Conservation (phyloP, 2,113 vertebrate genomes). For the Oxyura jamaicensis region DNA sequence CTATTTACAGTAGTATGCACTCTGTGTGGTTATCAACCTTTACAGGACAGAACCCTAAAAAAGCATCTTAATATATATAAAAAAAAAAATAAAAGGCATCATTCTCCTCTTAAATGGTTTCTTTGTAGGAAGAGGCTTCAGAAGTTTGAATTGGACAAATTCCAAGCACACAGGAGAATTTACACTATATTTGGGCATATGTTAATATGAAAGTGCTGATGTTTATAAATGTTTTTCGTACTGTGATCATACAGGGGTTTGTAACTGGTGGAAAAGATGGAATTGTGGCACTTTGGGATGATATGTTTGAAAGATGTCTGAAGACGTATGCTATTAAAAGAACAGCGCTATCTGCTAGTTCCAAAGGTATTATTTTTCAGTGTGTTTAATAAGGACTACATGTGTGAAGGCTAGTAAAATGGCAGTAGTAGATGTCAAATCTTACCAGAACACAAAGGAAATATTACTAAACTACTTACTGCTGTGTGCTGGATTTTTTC, state of each 20-base stretch:
- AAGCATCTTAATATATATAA: not conserved
- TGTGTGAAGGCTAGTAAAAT: not conserved
- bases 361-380: constrained; percentile 85
- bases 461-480: not conserved
- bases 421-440: not conserved
- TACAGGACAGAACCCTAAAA: not conserved
- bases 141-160: not conserved
- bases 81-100: not conserved
- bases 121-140: not conserved
- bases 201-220: not conserved
- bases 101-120: not conserved
- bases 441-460: not conserved
- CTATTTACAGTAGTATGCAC: not conserved
- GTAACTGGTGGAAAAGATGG: constrained; percentile 97
- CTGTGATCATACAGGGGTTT: constrained; percentile 85
- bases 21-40: not conserved
- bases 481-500: not conserved
- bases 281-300: constrained; percentile 97
- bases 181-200: not conserved
- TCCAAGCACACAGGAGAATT: not conserved
- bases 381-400: not conserved
- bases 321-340: constrained; percentile 98
- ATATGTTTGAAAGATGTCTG: constrained; percentile 96
- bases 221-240: not conserved
- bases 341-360: constrained; percentile 88